Conservation (phyloP, 2,888 invertebrate species). For the Hydrotaea cyrtoneurina region DNA sequence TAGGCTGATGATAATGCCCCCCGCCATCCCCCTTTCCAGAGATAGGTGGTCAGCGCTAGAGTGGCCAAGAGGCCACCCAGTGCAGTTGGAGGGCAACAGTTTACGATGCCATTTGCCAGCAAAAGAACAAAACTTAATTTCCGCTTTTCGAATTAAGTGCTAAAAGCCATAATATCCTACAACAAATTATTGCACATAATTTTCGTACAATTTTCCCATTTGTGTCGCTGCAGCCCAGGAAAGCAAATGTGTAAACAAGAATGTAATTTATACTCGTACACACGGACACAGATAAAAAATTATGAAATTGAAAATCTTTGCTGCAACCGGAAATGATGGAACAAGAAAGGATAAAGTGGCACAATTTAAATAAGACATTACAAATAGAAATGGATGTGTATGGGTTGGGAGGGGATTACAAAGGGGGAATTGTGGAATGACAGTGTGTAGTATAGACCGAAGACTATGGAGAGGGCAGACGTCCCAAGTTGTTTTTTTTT, state of each 20-base stretch:
- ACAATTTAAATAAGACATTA: too few species aligned
- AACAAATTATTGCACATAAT: conserved; percentile 15
- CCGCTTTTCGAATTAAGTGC: conserved; percentile 22
- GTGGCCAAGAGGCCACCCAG: neutral
- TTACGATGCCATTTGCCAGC: neutral
- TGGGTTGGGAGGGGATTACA: too few species aligned
- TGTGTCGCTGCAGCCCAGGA: neutral
- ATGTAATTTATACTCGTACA: neutral
- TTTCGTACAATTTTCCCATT: neutral
- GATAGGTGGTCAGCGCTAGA: neutral
- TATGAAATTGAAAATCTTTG: conserved; percentile 11
- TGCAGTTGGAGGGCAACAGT: neutral
- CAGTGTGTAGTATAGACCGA: too few species aligned
- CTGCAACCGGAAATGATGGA: neutral
- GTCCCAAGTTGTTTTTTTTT: too few species aligned
- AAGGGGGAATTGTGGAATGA: too few species aligned
- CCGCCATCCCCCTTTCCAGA: neutral
- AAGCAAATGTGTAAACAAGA: conserved; percentile 21
- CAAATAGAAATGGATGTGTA: too few species aligned
- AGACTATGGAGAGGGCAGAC: too few species aligned
- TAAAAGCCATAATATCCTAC: conserved; percentile 12
- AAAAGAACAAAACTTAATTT: conserved; percentile 32
- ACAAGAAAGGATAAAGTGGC: neutral
- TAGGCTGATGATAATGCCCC: too few species aligned
- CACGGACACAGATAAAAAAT: neutral